Base-by-base conservation (phyloP, 2,113 vertebrate genomes). In the Muscicapa adusta region DNA sequence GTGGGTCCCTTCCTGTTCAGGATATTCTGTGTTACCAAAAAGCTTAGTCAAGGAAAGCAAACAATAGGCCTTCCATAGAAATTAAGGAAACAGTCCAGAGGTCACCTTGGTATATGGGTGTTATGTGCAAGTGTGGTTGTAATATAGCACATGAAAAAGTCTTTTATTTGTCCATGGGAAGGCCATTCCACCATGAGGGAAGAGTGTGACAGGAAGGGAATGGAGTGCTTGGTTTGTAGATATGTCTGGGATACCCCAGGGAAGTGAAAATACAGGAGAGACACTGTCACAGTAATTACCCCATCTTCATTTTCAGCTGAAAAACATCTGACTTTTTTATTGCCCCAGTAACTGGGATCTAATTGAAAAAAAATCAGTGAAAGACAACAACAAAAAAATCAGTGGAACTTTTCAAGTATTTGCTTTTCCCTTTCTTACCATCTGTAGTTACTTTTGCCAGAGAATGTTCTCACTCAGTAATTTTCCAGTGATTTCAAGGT, bases 401-500 rank as follows among this genome's bases (percentile, higher is more conserved):
- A 36, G 36, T 90, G 82, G 72, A 95, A 86, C 85, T 93, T 93
- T 88, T 84, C 28, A 71, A 53, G 43, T 86, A 63, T 83, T 91
- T 92, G 33, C 71, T 91, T 83, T 91, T 83, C 72, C n/a, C 70
- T 89, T 91, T 90, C 36, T 45, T 86, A 34, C 88, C 90, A 63
- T 93, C 85, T 86, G 78, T 80, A 71, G 75, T 71, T 88, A 78
- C 79, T 85, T 88, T 74, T 93, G 88, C 89, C 88, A 94, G 66
- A 68, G 58, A 73, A 22, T 88, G 61, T 94, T 96, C 84, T 94
- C 73, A 75, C 61, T 94, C 82, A 71, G 93, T 96, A 92, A 91
- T 96, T 97, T 96, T 96, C 90, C 93, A 95, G 43, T 83, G 38
- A 65, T 93, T 96, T 91, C 74, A 85, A 93, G 82, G 95, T 93